Conservation (phyloP, 2,113 vertebrate species). For the zebrafish (Danio rerio) region DNA sequence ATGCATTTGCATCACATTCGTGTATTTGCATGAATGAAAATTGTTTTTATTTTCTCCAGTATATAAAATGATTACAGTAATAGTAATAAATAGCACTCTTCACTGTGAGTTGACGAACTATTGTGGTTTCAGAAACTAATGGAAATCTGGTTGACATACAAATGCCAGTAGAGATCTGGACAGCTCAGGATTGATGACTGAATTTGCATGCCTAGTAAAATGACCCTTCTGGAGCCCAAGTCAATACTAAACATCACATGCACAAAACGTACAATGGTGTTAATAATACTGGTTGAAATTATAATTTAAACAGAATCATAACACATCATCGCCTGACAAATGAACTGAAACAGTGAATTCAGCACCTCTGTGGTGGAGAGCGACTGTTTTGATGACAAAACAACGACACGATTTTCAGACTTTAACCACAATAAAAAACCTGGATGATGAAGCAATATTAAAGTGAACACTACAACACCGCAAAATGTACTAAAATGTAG, state of each 20-base stretch:
- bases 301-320: not conserved
- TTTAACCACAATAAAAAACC: not conserved
- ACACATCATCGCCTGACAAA: not conserved
- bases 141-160: too few relatives aligned
- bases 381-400: constrained; percentile 57
- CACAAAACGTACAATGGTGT: not conserved
- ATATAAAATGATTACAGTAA: not conserved
- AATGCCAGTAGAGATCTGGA: too few relatives aligned
- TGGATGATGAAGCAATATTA: not conserved
- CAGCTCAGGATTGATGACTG: not conserved
- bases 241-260: not conserved
- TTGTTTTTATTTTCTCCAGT: not conserved
- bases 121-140: too few relatives aligned
- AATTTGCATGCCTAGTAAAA: constrained; percentile 36
- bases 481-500: constrained; percentile 1
- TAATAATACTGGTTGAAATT: not conserved
- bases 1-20: not conserved
- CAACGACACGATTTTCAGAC: not conserved
- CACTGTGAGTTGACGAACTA: too few relatives aligned
- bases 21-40: not conserved
- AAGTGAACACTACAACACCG: not conserved
- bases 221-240: not conserved
- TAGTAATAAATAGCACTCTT: too few relatives aligned
- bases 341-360: constrained; percentile 2
- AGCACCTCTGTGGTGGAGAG: constrained; percentile 79